Conservation (phyloP, 2,113 vertebrate genomes). For the Plestiodon gilberti region DNA sequence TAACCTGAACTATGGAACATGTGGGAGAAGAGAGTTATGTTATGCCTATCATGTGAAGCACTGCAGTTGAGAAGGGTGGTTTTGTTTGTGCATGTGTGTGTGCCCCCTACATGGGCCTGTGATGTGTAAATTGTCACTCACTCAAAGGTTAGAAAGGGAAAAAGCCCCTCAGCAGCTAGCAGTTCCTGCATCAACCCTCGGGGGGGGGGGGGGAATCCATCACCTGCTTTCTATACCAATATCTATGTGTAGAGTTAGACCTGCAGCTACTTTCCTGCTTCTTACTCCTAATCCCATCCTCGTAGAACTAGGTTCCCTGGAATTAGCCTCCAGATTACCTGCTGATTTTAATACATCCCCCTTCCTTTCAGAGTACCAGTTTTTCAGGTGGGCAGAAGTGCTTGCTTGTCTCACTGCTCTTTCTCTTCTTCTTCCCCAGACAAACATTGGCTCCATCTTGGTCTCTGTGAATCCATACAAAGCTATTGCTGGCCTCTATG, state of each 20-base stretch:
- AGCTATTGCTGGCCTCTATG: slow-evolving; percentile 84
- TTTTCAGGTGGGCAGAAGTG: not conserved
- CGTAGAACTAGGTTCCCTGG: not conserved
- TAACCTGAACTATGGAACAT: no score
- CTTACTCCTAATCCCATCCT: not conserved
- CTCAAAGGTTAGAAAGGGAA: not conserved
- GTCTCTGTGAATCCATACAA: slow-evolving; percentile 92
- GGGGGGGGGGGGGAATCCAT: not conserved
- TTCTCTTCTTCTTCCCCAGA: slow-evolving; percentile 72
- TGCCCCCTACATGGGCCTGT: not conserved
- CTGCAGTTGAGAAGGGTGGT: not conserved
- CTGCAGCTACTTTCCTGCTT: not conserved
- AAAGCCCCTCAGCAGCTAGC: not conserved
- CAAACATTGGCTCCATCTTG: slow-evolving; percentile 92
- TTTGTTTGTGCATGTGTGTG: no score
- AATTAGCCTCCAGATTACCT: not conserved
- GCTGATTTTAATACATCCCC: not conserved
- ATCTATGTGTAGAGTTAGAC: not conserved
- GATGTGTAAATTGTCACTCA: not conserved
- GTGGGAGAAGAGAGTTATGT: not conserved
- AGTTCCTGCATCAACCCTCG: not conserved
- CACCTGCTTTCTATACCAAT: not conserved
- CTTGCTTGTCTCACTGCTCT: slow-evolving; percentile 51
- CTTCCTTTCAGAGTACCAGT: not conserved
- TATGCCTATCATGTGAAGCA: not conserved